Conservation (phyloP, 2,113 vertebrate genomes). For the Ammodytes marinus region DNA sequence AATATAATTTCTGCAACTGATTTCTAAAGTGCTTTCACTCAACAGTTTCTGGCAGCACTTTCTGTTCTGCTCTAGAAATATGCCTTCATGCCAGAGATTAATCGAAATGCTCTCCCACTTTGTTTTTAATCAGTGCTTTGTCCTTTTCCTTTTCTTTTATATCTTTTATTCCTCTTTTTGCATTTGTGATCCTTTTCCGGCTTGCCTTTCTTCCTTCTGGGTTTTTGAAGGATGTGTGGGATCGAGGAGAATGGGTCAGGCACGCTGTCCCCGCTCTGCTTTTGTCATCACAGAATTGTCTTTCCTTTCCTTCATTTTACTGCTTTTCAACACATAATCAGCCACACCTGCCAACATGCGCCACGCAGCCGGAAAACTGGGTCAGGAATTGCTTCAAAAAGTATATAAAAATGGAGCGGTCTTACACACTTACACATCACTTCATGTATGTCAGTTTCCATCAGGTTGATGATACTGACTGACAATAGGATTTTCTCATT, state of each 20-base stretch:
- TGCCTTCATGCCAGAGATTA: background rate
- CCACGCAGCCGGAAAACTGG: constrained; percentile 48
- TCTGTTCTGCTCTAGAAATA: background rate
- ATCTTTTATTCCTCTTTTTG: background rate
- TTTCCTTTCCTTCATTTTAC: constrained; percentile 51
- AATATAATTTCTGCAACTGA: background rate
- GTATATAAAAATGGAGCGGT: background rate
- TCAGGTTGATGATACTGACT: background rate
- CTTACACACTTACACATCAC: background rate
- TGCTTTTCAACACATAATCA: constrained; percentile 69
- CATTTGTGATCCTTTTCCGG: background rate
- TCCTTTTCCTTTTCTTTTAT: constrained; percentile 11
- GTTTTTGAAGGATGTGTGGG: constrained; percentile 25
- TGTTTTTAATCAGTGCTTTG: background rate
- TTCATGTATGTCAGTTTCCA: constrained; percentile 25
- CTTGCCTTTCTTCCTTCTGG: background rate
- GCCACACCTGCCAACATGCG: constrained; percentile 53
- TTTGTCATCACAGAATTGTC: constrained; percentile 63
- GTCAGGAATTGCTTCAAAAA: constrained; percentile 28
- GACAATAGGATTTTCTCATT: constrained; percentile 17
- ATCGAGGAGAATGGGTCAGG: constrained; percentile 24
- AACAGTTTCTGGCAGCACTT: background rate
- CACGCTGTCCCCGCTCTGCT: constrained; percentile 56
- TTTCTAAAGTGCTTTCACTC: background rate
- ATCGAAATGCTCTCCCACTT: background rate